Base-by-base conservation (phyloP, 2,888 invertebrate species). In the Agriopis marginaria region DNA sequence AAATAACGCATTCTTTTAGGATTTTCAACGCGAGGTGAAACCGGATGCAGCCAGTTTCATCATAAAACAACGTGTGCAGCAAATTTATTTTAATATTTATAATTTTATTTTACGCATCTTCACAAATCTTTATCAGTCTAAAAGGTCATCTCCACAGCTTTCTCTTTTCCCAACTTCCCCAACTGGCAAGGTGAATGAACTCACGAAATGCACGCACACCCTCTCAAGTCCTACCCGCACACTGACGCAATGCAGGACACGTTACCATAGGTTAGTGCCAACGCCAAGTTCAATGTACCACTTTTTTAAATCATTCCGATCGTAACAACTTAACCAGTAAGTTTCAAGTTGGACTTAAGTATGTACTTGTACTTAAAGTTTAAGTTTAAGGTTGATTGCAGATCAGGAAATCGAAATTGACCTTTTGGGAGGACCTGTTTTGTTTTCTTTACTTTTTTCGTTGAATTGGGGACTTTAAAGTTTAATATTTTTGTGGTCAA, bases 101-200 rank as follows among this genome's bases (percentile, higher is more conserved):
- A 23, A 23, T 23, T 23, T 23, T 23, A 23, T 23, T 23, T 17
- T 32, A 12, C 14, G 23, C 6, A 11, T 12, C 7, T 53, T 32
- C 12, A 11, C 10, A 53, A 32, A 32, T 32, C 32, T 54, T 54
- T 4, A n/a, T 54, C 6, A n/a, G 0, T 47, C 8, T 6, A 17
- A 42, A 58, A 44, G 7, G 1, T 11, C 84, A 7, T 77, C 89
- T 92, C 90, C 72, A 87, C 68, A 1, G 39, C 67, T 56, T 60
- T 45, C 78, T 10, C 65, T 89, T 77, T 81, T 89, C 90, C 90
- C 86, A 91, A 93, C 93, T 93, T 93, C 92, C 93, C 93, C 89
- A 93, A 93, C 93, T 92, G 87, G 85, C 85, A 86, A 89, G 93
- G 92, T 93, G 93, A 93, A 93, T 81, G 93, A 92, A 92, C 93